phyloP scores from a whole-genome alignment of 2,888 invertebrate species.

The Cetonia aurata region DNA sequence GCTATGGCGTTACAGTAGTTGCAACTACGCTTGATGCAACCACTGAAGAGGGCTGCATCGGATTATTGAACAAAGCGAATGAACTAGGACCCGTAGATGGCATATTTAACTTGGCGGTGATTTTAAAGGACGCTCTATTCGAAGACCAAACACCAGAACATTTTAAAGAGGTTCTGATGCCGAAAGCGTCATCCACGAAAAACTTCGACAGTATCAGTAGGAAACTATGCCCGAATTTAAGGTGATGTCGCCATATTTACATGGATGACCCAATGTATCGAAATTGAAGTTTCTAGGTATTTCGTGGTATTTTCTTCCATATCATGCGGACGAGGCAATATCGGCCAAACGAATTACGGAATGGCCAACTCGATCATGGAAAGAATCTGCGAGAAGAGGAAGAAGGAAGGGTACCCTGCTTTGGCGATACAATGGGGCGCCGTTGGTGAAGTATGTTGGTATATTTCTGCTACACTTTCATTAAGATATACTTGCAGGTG shows the following conservation, averaged over 20 bases:
- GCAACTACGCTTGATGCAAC: slow-evolving; percentile 81
- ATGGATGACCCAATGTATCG: background rate
- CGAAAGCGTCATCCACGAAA: slow-evolving; percentile 85
- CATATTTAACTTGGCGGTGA: slow-evolving; percentile 91
- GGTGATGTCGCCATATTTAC: background rate
- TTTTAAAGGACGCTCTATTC: slow-evolving; percentile 80
- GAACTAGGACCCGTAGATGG: slow-evolving; percentile 81
- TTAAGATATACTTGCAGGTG: slow-evolving; percentile 60
- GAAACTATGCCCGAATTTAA: slow-evolving; percentile 68
- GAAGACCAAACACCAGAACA: slow-evolving; percentile 80
- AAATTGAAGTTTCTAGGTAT: slow-evolving; percentile 65
- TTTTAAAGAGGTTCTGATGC: slow-evolving; percentile 77
- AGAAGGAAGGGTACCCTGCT: slow-evolving; percentile 56
- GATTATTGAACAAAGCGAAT: slow-evolving; percentile 75
- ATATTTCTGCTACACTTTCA: background rate
- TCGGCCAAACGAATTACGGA: slow-evolving; percentile 91
- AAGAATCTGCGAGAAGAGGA: slow-evolving; percentile 81
- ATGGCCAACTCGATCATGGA: slow-evolving; percentile 92
- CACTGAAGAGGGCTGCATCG: slow-evolving; percentile 76
- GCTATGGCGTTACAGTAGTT: slow-evolving; percentile 76
- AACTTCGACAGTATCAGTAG: slow-evolving; percentile 80
- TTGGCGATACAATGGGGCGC: slow-evolving; percentile 54
- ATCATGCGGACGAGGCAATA: slow-evolving; percentile 90
- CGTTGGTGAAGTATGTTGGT: slow-evolving; percentile 63
- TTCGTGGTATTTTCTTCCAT: slow-evolving; percentile 94